These are phyloP conservation scores for Gari tellinella DNA, from an alignment of 2,888 invertebrate genomes.

Conservation along the genomic window DNA sequence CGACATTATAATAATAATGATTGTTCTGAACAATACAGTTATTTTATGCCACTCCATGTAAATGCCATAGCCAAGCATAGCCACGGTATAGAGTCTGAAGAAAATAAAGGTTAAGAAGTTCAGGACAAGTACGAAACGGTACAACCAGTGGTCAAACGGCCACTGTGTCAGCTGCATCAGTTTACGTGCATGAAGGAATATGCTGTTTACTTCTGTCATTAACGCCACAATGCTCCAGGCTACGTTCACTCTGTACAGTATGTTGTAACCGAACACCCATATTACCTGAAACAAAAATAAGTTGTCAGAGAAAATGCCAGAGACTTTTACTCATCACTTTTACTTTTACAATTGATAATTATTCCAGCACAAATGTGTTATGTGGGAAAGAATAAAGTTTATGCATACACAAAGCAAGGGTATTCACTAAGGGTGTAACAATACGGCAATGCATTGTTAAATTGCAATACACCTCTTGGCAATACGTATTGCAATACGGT, in stretches of 20 bases:
- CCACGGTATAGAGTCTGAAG: slow-evolving; percentile 65
- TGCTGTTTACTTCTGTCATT: slow-evolving; percentile 75
- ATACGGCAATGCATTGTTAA: too few species aligned
- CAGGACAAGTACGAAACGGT: slow-evolving; percentile 60
- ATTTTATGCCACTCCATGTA: slow-evolving; percentile 55
- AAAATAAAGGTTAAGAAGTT: slow-evolving; percentile 74
- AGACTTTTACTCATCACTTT: too few species aligned
- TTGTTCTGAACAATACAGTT: slow-evolving; percentile 44
- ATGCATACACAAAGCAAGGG: too few species aligned
- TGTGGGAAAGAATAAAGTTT: too few species aligned
- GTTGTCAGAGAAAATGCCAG: too few species aligned
- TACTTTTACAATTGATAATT: too few species aligned
- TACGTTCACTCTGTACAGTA: slow-evolving; percentile 66
- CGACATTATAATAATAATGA: slow-evolving; percentile 58
- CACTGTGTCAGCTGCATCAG: slow-evolving; percentile 70
- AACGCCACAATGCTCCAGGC: slow-evolving; percentile 73
- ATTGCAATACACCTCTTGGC: too few species aligned
- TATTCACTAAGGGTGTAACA: too few species aligned
- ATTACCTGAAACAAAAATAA: slow-evolving; percentile 62
- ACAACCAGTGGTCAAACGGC: slow-evolving; percentile 64
- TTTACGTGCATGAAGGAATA: slow-evolving; percentile 78
- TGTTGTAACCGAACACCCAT: slow-evolving; percentile 71
- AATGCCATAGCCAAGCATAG: slow-evolving; percentile 54
- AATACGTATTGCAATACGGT: too few species aligned
- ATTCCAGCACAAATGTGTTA: too few species aligned